phyloP scores from a whole-genome alignment of 2,113 vertebrate species.

The Aptenodytes forsteri region DNA sequence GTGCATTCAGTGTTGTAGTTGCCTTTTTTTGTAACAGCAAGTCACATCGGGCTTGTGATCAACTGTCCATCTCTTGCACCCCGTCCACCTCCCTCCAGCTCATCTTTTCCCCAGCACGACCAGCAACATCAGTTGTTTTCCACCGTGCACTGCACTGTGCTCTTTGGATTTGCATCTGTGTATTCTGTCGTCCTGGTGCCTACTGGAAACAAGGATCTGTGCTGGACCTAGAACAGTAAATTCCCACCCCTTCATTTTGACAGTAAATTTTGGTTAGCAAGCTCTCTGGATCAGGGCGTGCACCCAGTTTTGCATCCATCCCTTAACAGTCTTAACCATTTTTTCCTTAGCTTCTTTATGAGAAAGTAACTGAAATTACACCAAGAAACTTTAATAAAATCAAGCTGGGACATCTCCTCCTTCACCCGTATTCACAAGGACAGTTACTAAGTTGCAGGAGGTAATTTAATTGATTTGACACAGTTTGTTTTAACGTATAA shows the following conservation, averaged over 20 bases:
- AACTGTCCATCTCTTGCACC: not conserved
- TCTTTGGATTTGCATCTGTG: not conserved
- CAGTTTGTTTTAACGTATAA: not conserved
- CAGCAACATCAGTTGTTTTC: not conserved
- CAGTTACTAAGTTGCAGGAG: not conserved
- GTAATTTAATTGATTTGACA: not conserved
- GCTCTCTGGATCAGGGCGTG: not conserved
- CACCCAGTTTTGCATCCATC: not conserved
- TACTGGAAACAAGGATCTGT: not conserved
- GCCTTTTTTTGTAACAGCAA: not conserved
- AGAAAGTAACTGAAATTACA: not conserved
- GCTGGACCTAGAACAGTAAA: not conserved
- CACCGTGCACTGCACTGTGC: not conserved
- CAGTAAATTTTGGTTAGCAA: not conserved
- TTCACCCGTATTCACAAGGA: not conserved
- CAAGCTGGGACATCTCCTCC: not conserved
- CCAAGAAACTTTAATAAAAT: not conserved
- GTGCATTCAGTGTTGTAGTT: not conserved
- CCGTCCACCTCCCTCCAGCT: not conserved
- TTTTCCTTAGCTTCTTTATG: not conserved
- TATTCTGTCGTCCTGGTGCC: not conserved
- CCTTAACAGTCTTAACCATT: not conserved
- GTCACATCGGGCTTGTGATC: not conserved
- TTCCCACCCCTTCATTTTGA: not conserved
- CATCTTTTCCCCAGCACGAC: not conserved